Conservation (phyloP, 2,888 invertebrate species). For the Trimorus sp. region DNA sequence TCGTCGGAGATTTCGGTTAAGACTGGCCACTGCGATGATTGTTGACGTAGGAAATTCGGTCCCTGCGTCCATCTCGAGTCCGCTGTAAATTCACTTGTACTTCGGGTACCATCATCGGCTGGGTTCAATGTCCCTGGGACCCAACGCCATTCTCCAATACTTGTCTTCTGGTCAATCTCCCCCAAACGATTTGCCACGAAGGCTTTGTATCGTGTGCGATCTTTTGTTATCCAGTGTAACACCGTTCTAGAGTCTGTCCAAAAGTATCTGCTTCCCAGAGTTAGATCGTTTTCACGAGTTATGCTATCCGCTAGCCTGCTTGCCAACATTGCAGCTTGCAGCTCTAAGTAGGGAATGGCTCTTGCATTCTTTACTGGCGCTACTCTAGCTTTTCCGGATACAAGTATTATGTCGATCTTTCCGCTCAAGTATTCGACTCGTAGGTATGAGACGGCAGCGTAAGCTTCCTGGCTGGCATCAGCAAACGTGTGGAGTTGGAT, state of each 20-base stretch:
- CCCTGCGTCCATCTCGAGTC: background rate
- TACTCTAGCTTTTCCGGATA: conserved; percentile 19
- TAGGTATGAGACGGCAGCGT: conserved; percentile 20
- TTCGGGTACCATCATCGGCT: conserved; percentile 11
- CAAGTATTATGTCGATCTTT: background rate
- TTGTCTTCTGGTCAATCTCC: too few relatives aligned
- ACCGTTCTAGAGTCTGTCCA: conserved; percentile 10
- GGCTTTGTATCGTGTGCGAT: background rate
- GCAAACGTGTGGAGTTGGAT: conserved; percentile 20
- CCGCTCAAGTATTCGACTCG: conserved; percentile 5
- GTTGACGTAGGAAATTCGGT: background rate
- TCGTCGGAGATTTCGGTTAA: background rate
- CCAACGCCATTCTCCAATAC: too few relatives aligned
- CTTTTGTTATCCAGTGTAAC: background rate
- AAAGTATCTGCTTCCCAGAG: background rate
- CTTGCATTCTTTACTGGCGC: conserved; percentile 10
- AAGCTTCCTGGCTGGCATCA: conserved; percentile 19
- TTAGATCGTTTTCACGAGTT: background rate
- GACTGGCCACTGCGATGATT: background rate
- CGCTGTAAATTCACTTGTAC: background rate
- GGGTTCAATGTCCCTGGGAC: conserved; percentile 69
- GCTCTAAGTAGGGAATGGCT: conserved; percentile 20
- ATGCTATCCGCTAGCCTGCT: background rate
- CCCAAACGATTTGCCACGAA: conserved; percentile 2
- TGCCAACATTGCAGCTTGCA: conserved; percentile 16